Evolutionary conservation across 1,140 invertebrate genomes (phyloP).

Genomic region (Rhynchophorus ferrugineus): DNA sequence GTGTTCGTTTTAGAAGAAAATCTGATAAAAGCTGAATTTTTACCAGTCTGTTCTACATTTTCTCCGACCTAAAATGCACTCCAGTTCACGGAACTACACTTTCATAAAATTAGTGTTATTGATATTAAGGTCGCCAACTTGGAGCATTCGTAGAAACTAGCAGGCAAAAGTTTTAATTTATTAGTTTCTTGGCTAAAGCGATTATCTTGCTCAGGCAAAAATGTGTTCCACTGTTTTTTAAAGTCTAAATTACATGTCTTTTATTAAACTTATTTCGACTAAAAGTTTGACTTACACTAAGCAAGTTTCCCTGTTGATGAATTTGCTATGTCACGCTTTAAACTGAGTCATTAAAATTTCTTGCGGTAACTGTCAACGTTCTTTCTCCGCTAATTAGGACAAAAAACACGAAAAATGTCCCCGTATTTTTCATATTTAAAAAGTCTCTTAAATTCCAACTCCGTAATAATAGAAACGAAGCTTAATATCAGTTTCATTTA

Average conservation of each 20-base stretch:
- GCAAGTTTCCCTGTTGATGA: not conserved
- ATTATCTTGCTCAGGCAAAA: constrained; percentile 2
- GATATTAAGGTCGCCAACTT: constrained; percentile 17
- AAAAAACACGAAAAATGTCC: too few relatives aligned
- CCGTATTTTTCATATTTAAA: too few relatives aligned
- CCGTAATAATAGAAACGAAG: too few relatives aligned
- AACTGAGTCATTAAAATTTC: not conserved
- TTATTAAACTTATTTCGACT: not conserved
- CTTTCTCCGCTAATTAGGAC: too few relatives aligned
- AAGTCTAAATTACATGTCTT: not conserved
- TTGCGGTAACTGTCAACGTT: not conserved
- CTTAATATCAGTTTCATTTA: too few relatives aligned
- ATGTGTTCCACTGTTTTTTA: not conserved
- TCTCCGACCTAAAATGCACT: constrained; percentile 1
- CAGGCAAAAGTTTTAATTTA: constrained; percentile 15
- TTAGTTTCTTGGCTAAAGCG: constrained; percentile 4
- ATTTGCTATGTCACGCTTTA: not conserved
- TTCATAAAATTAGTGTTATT: constrained; percentile 18
- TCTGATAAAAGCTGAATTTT: too few relatives aligned
- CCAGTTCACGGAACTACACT: constrained; percentile 8
- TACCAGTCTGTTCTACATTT: constrained; percentile 1
- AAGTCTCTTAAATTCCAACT: too few relatives aligned
- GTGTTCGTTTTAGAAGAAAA: too few relatives aligned
- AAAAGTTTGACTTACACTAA: not conserved
- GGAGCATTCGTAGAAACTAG: constrained; percentile 14